A percentile compares a stretch with the other conserved stretches of the same genome.
These are phyloP conservation scores for Montipora sp. DNA, from an alignment of 64 coral and sea anemone genomes.

Conservation along the genomic window DNA sequence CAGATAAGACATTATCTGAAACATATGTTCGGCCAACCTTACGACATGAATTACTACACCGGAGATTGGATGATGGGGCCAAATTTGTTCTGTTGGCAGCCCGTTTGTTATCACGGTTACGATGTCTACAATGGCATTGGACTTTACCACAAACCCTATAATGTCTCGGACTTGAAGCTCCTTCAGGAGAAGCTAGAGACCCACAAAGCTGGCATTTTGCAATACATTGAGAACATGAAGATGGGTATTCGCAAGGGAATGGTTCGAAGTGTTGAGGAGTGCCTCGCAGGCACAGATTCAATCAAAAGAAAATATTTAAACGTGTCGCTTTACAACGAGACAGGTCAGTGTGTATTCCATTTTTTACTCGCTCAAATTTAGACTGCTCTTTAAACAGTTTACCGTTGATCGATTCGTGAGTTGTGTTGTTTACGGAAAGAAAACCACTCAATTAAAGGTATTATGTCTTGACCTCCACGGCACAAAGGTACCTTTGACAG, in stretches of 20 bases:
- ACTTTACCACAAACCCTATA: constrained; percentile 63
- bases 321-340: constrained; percentile 78
- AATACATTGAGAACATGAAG: constrained; percentile 89
- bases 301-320: constrained; percentile 82
- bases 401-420: neutral
- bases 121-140: constrained; percentile 67
- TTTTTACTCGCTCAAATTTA: neutral
- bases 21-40: constrained; percentile 81
- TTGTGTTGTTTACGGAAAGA: neutral
- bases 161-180: constrained; percentile 37
- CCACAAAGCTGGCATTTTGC: constrained; percentile 44
- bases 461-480: neutral
- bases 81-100: constrained; percentile 93
- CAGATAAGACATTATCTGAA: constrained; percentile 85
- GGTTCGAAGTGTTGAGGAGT: constrained; percentile 77
- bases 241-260: constrained; percentile 78
- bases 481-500: neutral
- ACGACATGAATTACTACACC: constrained; percentile 88
- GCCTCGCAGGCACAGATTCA: constrained; percentile 69
- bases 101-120: constrained; percentile 68
- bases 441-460: neutral
- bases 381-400: neutral
- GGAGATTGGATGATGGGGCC: constrained; percentile 97
- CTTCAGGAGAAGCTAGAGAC: constrained; percentile 51
- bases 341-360: constrained; percentile 59